Base-by-base conservation (phyloP, 2,888 invertebrate genomes). In the Carabus problematicus region DNA sequence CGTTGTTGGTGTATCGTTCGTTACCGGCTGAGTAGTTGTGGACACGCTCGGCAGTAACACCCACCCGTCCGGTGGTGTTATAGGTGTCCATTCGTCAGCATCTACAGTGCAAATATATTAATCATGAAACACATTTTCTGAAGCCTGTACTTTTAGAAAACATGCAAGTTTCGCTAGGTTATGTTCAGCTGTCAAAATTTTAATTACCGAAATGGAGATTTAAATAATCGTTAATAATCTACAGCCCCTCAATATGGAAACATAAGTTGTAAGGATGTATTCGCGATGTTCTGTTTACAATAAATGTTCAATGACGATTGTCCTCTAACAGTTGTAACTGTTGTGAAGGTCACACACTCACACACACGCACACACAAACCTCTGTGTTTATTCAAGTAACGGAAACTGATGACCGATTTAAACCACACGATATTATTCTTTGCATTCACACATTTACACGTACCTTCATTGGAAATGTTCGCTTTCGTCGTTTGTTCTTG, bases 31-130 rank as follows among this genome's bases (percentile, higher is more conserved):
- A 63, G 39, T 47, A 12, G 64, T 63, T 54, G 75, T 71, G 8
- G 75, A 72, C 14, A 82, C 77, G 67, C 79, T 82, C 14, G 82
- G 85, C 42, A 86, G 79, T 61, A 89, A 80, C 8, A 90, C 85
- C 90, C 90, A 90, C 8, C 87, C 87, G 74, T 88, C 88, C 8
- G 88, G 87, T 6, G 88, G 86, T 1, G 88, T 89, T 58, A 88
- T 84, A 4, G 89, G 88, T 12, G 86, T 84, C 88, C 88, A 88
- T 79, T 85, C 86, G 85, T 82, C 69, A 61, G 66, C 3, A 47
- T 41, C 42, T 39, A 14, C 18, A 52, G n/a, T 49, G 12, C 49
- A 16, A 49, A 49, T 29, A 29, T 29, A 29, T 29, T n/a, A n/a
- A n/a, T n/a, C n/a, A n/a, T n/a, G n/a, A n/a, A n/a, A n/a, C n/a